Percentiles rank a stretch among this genome's conserved stretches.
phyloP scores from a whole-genome alignment of 2,797 vertebrate species.

The Phaenicophaeus curvirostris region DNA sequence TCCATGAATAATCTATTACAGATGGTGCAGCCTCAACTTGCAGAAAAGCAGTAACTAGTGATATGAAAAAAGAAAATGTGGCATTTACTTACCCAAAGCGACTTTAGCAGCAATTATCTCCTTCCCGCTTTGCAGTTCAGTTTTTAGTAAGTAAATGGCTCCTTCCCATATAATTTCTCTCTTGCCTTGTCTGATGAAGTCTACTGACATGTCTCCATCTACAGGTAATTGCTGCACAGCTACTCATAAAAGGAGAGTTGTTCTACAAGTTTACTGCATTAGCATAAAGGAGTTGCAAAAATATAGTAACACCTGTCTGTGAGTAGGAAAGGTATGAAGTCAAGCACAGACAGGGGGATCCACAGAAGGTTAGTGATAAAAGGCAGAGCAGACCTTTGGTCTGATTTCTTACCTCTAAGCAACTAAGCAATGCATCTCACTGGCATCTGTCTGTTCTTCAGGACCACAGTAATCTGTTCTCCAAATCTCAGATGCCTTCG shows the following conservation, averaged over 20 bases:
- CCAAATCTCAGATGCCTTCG: not conserved
- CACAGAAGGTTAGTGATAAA: not conserved
- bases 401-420: not conserved
- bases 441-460: not conserved
- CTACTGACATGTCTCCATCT: not conserved
- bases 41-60: not conserved
- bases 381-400: not conserved
- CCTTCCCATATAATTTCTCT: not conserved
- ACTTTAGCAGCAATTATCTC: not conserved
- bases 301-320: fast-evolving
- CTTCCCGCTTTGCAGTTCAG: not conserved
- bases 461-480: not conserved
- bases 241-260: not conserved
- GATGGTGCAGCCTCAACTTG: not conserved
- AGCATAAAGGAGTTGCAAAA: not conserved
- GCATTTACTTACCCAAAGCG: not conserved
- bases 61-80: not conserved
- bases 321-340: not conserved
- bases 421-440: not conserved
- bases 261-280: not conserved
- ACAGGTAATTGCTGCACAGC: not conserved
- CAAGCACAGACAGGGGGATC: not conserved
- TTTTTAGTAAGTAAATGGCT: not conserved
- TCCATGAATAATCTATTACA: not conserved
- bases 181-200: not conserved